Conservation (phyloP, 2,888 invertebrate species). For the Xestia sexstrigata region DNA sequence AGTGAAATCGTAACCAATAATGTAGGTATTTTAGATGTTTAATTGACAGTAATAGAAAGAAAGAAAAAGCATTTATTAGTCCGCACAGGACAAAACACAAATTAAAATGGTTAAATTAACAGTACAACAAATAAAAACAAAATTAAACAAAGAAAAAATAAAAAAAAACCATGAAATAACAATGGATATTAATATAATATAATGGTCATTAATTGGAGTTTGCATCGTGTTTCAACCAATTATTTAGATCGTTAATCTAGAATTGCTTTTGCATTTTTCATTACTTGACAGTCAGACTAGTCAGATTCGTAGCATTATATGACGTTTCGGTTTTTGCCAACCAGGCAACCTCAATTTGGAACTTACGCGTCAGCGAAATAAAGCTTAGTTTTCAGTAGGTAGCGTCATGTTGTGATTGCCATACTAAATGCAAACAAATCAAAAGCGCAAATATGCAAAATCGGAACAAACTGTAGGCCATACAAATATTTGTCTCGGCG, state of each 20-base stretch:
- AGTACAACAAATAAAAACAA: too few relatives aligned
- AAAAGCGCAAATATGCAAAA: constrained; percentile 49
- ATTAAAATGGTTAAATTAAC: too few relatives aligned
- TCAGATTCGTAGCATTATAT: neutral
- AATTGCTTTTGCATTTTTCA: neutral
- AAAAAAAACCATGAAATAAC: too few relatives aligned
- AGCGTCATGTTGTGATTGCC: neutral
- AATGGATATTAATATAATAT: too few relatives aligned
- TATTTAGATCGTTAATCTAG: neutral
- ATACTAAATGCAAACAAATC: constrained; percentile 33
- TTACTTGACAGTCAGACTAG: too few relatives aligned
- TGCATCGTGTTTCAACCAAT: constrained; percentile 5
- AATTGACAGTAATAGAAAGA: constrained; percentile 9
- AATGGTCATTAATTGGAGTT: constrained; percentile 18
- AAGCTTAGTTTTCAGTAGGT: neutral
- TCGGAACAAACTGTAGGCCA: constrained; percentile 37
- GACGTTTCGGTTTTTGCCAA: neutral
- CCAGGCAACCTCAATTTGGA: neutral
- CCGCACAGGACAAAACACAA: too few relatives aligned
- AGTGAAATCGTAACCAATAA: constrained; percentile 3
- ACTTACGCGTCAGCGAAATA: neutral
- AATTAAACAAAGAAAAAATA: too few relatives aligned
- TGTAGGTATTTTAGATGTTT: constrained; percentile 12
- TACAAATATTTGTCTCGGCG: constrained; percentile 45
- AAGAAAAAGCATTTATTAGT: too few relatives aligned